phyloP scores from a whole-genome alignment of 2,888 invertebrate genomes.

The Colostygia pectinataria region DNA sequence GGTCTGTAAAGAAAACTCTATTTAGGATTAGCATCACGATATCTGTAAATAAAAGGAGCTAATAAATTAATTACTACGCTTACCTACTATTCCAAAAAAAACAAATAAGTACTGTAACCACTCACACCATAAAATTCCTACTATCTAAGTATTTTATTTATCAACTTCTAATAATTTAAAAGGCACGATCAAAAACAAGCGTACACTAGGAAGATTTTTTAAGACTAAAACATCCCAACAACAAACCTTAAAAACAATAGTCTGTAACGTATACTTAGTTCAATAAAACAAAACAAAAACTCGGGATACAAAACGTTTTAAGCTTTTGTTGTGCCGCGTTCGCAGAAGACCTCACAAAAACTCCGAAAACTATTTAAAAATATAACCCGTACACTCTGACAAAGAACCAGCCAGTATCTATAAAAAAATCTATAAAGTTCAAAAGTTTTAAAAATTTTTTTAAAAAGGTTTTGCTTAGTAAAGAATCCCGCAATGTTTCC shows the following conservation, averaged over 20 bases:
- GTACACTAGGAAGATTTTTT: conserved; percentile 75
- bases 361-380: conserved; percentile 61
- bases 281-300: conserved; percentile 76
- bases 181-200: conserved; percentile 52
- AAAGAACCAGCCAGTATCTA: conserved; percentile 54
- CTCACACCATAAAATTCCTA: conserved; percentile 4
- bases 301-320: conserved; percentile 65
- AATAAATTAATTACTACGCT: no score
- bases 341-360: conserved; percentile 70
- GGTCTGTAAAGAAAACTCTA: no score
- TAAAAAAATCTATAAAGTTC: conserved; percentile 23
- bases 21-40: no score
- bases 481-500: conserved; percentile 75
- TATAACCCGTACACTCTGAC: conserved; percentile 70
- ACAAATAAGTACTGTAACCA: neutral
- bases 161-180: no score
- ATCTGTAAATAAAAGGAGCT: no score
- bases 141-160: no score
- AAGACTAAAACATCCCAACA: conserved; percentile 70
- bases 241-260: conserved; percentile 74
- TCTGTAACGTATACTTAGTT: conserved; percentile 76
- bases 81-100: no score
- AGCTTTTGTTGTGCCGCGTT: conserved; percentile 74
- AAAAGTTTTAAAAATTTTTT: conserved; percentile 14
- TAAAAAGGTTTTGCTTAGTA: conserved; percentile 24